Conservation (phyloP, 1,140 invertebrate species). For the Drosophila bipectinata region DNA sequence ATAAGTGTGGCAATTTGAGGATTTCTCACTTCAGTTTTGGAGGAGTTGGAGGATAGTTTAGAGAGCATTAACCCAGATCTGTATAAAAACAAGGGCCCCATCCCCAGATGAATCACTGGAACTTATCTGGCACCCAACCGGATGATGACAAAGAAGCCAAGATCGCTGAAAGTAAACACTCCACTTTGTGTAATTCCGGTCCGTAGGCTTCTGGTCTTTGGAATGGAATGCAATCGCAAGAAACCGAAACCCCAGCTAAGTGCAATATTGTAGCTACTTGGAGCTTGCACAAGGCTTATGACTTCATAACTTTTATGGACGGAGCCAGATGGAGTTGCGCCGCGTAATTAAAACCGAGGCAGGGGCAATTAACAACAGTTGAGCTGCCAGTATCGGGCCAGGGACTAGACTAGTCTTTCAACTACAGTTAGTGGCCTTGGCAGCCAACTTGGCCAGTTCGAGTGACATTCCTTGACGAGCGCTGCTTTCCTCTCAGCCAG, state of each 20-base stretch:
- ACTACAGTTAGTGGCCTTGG: constrained; percentile 57
- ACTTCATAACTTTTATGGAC: constrained; percentile 76
- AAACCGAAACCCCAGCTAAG: constrained; percentile 33
- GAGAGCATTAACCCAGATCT: neutral
- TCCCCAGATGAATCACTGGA: constrained; percentile 33
- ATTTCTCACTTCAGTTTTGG: constrained; percentile 31
- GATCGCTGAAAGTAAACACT: constrained; percentile 13
- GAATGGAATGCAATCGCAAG: constrained; percentile 30
- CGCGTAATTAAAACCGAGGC: constrained; percentile 48
- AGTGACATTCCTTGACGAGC: constrained; percentile 61
- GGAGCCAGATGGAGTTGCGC: constrained; percentile 50
- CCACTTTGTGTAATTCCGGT: constrained; percentile 19
- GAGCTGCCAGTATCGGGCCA: constrained; percentile 36
- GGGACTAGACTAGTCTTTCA: constrained; percentile 32
- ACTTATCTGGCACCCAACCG: constrained; percentile 18
- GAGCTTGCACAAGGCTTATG: constrained; percentile 53
- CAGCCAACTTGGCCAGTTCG: constrained; percentile 54
- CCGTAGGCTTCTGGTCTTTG: constrained; percentile 18
- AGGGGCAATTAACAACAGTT: constrained; percentile 63
- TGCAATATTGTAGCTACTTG: constrained; percentile 43
- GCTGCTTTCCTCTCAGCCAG: constrained; percentile 30
- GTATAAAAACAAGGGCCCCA: too few species aligned
- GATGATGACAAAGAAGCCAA: constrained; percentile 27
- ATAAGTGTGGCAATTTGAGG: constrained; percentile 50
- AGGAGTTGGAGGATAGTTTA: constrained; percentile 8